Evolutionary conservation across 2,888 invertebrate species (phyloP), one percentile per base, ranked within the genome.

Genomic region (Timema cristinae): DNA sequence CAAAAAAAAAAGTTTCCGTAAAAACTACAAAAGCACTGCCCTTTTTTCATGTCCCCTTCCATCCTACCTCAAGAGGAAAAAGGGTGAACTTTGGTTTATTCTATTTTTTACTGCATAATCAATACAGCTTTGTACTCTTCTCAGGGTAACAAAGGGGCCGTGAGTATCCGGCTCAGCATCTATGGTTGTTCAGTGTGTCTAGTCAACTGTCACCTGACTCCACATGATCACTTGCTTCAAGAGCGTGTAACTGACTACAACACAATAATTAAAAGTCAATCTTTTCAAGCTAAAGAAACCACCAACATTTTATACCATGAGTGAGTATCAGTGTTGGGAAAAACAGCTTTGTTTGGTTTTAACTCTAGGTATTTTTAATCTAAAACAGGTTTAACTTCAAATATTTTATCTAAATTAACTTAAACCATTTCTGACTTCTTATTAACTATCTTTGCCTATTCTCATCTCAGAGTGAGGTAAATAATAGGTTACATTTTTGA

Each of bases 121-220:
- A 32, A 32, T 32, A 32, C 32, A 32, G 32, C 32, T 32, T 32
- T 32, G 32, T 32, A 69, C 68, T 71, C 72, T 77, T 84, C 85
- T 49, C 81, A 95, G 95, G 98, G 97, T 50, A 97, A 97, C 83
- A 98, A 98, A 85, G 97, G 97, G 32, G 97, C 94, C 6, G 93
- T 96, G 1, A 94, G 93, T 80, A 86, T 96, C 70, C 86, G 97
- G 72, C 88, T 97, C 79, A 92, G 91, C 78, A 86, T 95, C 51
- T 94, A 94, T 80, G 97, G 96, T 2, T 91, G 94, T 78, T 95
- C 94, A 0, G 80, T 97, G 69, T 93, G 95, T 79, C 87, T 97
- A 71, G 91, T 97, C 9, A 97, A 96, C 81, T 89, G 92, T 67
- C 97, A 98, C 82, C 83, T 98, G 77, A 92, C 95, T 4, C 94